phyloP scores from a whole-genome alignment of 2,888 invertebrate species.

The Cactoblastis cactorum region DNA sequence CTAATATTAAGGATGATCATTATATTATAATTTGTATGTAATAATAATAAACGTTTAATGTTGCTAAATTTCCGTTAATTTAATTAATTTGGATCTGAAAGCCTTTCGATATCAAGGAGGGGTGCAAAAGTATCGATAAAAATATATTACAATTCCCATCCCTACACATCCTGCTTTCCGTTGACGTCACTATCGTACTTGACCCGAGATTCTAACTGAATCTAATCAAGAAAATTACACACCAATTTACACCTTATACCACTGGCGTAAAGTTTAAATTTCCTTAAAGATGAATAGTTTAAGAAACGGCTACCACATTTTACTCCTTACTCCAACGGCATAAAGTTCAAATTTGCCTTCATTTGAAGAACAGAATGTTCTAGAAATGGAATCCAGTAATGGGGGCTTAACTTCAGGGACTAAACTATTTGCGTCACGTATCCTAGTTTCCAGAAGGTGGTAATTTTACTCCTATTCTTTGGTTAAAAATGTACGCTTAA shows the following conservation, averaged over 20 bases:
- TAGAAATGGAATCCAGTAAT: constrained; percentile 5
- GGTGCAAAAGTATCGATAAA: not conserved
- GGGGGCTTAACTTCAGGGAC: not conserved
- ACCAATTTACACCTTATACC: not conserved
- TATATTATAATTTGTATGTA: too few relatives aligned
- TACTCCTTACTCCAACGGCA: not conserved
- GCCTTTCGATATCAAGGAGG: too few relatives aligned
- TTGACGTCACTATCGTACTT: constrained; percentile 21
- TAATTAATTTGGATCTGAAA: not conserved
- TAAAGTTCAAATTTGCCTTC: not conserved
- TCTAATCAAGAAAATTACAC: not conserved
- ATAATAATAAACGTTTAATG: too few relatives aligned
- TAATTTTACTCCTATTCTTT: not conserved
- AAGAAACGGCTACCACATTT: not conserved
- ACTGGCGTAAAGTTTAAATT: not conserved
- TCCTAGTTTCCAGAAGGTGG: not conserved
- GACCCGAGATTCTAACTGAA: constrained; percentile 16
- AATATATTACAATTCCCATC: constrained; percentile 1
- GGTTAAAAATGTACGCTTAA: too few relatives aligned
- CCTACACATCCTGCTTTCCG: constrained; percentile 20
- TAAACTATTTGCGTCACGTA: not conserved
- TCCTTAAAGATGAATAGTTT: not conserved
- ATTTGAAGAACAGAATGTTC: not conserved
- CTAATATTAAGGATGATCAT: too few relatives aligned
- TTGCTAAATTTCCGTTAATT: too few relatives aligned